phyloP scores from a whole-genome alignment of 2,113 vertebrate genomes.

The Apodemus speciosus region DNA sequence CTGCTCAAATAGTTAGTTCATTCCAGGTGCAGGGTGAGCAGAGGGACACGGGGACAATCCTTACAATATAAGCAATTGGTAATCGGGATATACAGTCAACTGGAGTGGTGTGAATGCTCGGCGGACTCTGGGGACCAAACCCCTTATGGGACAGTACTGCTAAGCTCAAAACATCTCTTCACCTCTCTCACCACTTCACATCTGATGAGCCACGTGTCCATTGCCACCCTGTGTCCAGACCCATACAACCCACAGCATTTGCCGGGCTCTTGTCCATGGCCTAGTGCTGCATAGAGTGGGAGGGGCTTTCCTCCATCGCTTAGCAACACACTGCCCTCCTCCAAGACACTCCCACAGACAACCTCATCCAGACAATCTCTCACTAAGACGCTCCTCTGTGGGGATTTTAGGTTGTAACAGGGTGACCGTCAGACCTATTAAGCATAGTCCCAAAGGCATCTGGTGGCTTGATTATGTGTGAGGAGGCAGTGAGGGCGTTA shows the following conservation, averaged over 20 bases:
- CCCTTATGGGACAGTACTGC: not conserved
- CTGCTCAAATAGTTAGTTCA: not conserved
- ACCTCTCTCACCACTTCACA: accelerated
- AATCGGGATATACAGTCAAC: not conserved
- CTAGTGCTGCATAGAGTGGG: too few species aligned
- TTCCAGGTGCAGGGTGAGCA: not conserved
- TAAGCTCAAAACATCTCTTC: not conserved
- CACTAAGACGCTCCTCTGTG: not conserved
- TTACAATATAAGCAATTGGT: not conserved
- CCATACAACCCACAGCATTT: not conserved
- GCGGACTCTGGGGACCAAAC: not conserved
- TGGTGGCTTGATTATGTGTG: not conserved
- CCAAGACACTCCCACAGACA: not conserved
- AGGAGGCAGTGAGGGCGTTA: accelerated
- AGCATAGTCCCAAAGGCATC: not conserved
- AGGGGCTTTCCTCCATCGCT: not conserved
- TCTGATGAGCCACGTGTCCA: not conserved
- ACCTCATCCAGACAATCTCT: not conserved
- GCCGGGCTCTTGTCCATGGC: too few species aligned
- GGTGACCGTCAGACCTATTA: not conserved
- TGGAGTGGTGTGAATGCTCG: not conserved
- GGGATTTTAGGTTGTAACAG: not conserved
- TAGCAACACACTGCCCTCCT: not conserved
- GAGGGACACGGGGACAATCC: not conserved
- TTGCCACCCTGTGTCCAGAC: accelerated